phyloP scores from a whole-genome alignment of 2,113 vertebrate genomes.

The Circaetus gallicus region DNA sequence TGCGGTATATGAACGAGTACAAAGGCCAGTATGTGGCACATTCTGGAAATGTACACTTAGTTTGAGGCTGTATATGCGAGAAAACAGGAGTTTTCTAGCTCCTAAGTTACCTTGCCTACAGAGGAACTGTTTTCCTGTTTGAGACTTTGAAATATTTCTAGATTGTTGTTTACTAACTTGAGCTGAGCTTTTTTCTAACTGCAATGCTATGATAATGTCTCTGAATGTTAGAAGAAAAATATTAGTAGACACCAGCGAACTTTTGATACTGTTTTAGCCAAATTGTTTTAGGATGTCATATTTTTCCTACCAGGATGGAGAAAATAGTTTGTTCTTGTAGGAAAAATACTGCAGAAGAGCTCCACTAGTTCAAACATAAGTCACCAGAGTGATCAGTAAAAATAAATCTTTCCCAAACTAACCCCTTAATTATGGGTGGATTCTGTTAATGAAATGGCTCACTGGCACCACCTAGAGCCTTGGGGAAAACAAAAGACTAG shows the following conservation, averaged over 20 bases:
- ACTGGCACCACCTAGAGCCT: constrained; percentile 64
- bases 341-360: background rate
- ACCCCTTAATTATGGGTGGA: background rate
- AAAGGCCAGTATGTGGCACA: background rate
- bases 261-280: background rate
- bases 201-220: background rate
- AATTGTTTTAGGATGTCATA: background rate
- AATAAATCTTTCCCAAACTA: background rate
- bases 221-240: background rate
- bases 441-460: background rate
- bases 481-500: background rate
- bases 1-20: background rate
- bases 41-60: background rate
- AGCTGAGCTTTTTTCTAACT: background rate
- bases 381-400: background rate
- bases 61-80: background rate
- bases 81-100: background rate
- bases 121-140: background rate
- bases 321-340: background rate
- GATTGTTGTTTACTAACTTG: background rate
- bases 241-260: background rate
- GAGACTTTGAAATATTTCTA: background rate
- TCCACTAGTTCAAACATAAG: background rate
- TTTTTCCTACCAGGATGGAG: background rate
- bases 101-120: background rate